These are phyloP conservation scores for Apoda limacodes DNA, from an alignment of 2,888 invertebrate species.

Conservation along the genomic window DNA sequence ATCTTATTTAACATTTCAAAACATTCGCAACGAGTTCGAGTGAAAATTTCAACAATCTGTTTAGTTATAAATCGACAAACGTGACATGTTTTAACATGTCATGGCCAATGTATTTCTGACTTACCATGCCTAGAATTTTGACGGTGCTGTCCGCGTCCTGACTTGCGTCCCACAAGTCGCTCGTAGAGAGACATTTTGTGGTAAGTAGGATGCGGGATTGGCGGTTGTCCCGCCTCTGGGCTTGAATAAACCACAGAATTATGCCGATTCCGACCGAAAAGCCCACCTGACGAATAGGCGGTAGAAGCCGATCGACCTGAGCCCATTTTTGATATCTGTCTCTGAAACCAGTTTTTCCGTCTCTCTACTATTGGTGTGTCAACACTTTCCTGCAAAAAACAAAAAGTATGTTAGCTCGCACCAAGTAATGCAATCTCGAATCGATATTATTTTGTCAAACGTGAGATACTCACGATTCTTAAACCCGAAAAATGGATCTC, in stretches of 20 bases:
- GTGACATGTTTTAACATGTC: too few species aligned
- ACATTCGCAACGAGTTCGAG: too few species aligned
- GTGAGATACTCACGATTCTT: too few species aligned
- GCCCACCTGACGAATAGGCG: slow-evolving; percentile 81
- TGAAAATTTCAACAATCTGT: too few species aligned
- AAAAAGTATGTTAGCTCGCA: too few species aligned
- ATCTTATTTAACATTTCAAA: too few species aligned
- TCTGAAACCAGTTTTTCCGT: slow-evolving; percentile 88
- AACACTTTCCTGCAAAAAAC: slow-evolving; percentile 85
- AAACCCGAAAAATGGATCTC: too few species aligned
- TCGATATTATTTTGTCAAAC: too few species aligned
- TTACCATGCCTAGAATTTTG: slow-evolving; percentile 75
- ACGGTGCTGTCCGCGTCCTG: slow-evolving; percentile 75
- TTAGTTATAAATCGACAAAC: too few species aligned
- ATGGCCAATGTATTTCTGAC: slow-evolving; percentile 17
- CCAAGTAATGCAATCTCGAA: too few species aligned
- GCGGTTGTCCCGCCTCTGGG: slow-evolving; percentile 70
- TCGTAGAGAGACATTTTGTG: slow-evolving; percentile 88
- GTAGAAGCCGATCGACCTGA: slow-evolving; percentile 88
- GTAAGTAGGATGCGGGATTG: slow-evolving; percentile 43
- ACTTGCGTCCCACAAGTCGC: slow-evolving; percentile 83
- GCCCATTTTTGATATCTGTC: slow-evolving; percentile 88
- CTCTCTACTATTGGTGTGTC: slow-evolving; percentile 89
- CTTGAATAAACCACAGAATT: slow-evolving; percentile 81
- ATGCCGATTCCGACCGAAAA: slow-evolving; percentile 81